Evolutionary conservation across 92 coral and sea anemone genomes (phyloP).

Genomic region (Nematostella vectensis): DNA sequence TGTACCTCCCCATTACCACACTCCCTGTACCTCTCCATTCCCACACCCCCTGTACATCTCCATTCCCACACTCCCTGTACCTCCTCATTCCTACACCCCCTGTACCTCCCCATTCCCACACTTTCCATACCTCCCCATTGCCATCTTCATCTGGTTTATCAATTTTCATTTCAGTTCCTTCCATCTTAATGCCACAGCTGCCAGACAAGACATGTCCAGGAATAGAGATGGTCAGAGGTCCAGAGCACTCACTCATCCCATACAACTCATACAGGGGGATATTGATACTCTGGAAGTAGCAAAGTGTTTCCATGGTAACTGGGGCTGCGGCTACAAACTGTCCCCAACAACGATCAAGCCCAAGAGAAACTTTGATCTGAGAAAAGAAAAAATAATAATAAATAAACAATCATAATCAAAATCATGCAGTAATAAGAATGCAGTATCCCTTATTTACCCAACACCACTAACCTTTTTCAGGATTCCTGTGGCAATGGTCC

Average conservation of each 20-base stretch:
- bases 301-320: constrained; percentile 84
- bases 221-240: constrained; percentile 70
- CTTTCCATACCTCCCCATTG: constrained; percentile 89
- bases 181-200: constrained; percentile 73
- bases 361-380: constrained; percentile 71
- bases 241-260: constrained; percentile 95
- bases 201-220: constrained; percentile 53
- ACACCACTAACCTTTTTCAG: constrained; percentile 95
- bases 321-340: constrained; percentile 90
- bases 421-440: background rate
- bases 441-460: too few relatives aligned
- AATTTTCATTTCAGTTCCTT: constrained; percentile 51
- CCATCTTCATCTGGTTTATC: constrained; percentile 76
- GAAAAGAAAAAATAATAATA: background rate
- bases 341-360: constrained; percentile 83
- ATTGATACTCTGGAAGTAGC: constrained; percentile 89
- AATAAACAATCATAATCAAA: background rate
- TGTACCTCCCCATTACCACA: too few relatives aligned
- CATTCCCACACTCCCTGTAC: too few relatives aligned
- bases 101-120: too few relatives aligned
- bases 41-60: too few relatives aligned
- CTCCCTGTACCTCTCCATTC: too few relatives aligned
- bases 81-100: too few relatives aligned
- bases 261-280: constrained; percentile 81
- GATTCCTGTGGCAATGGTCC: constrained; percentile 71